These are phyloP conservation scores for Proteles cristata DNA, from an alignment of 2,113 vertebrate species.

Conservation along the genomic window DNA sequence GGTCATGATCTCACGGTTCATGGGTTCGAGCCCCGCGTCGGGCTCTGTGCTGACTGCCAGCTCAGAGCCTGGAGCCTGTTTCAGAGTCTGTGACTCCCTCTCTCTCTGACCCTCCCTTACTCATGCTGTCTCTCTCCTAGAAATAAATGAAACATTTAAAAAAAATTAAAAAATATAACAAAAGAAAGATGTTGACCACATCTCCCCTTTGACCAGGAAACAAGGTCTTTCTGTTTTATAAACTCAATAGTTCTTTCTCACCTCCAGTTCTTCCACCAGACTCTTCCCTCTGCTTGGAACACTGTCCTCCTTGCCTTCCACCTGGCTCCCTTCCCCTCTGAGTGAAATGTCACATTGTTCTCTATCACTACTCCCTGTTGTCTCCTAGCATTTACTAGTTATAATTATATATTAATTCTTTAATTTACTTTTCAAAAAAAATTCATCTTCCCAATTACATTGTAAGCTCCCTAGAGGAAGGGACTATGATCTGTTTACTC, in stretches of 20 bases:
- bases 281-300: neutral
- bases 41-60: no score
- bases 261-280: neutral
- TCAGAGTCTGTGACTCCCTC: no score
- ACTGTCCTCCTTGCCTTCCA: neutral
- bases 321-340: neutral
- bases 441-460: neutral
- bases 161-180: neutral
- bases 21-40: no score
- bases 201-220: neutral
- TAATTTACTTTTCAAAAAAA: slow-evolving; percentile 23
- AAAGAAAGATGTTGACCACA: neutral
- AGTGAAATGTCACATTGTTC: neutral
- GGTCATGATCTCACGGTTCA: no score
- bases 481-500: neutral
- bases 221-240: neutral
- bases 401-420: neutral
- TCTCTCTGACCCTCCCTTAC: no score
- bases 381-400: neutral
- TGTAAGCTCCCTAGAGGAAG: neutral
- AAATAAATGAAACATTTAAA: no score
- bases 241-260: neutral
- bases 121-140: no score
- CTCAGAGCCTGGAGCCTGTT: no score
- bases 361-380: neutral